Evolutionary conservation across 2,888 invertebrate species (phyloP).

Genomic region (Drosophila colorata): DNA sequence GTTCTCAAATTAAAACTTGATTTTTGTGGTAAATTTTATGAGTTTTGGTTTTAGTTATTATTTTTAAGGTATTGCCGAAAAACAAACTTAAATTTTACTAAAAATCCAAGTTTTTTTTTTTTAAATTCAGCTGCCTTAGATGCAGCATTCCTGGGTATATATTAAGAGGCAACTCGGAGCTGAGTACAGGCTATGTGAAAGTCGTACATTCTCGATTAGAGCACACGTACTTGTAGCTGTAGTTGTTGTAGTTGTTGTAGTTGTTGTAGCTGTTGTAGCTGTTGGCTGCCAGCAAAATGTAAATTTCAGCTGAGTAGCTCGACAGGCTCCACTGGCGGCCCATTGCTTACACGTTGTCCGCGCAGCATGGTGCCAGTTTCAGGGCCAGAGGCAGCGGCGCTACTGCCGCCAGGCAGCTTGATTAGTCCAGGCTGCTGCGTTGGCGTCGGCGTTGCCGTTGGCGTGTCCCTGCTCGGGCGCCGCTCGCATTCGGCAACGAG

Average conservation of each 20-base stretch:
- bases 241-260: conserved; percentile 1
- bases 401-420: conserved; percentile 44
- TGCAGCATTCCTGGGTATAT: too few relatives aligned
- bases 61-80: too few relatives aligned
- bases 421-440: conserved; percentile 57
- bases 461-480: conserved; percentile 15
- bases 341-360: conserved; percentile 64
- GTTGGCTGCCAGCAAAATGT: conserved; percentile 51
- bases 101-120: too few relatives aligned
- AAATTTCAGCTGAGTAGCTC: conserved; percentile 52
- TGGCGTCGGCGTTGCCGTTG: conserved; percentile 14
- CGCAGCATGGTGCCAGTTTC: conserved; percentile 55
- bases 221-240: not conserved
- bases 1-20: too few relatives aligned
- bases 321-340: conserved; percentile 39
- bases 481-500: conserved; percentile 10
- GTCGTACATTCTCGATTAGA: not conserved
- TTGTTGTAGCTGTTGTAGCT: conserved; percentile 4
- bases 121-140: too few relatives aligned
- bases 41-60: too few relatives aligned
- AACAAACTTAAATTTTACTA: too few relatives aligned
- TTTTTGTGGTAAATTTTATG: too few relatives aligned
- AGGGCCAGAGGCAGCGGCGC: conserved; percentile 6
- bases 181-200: not conserved
- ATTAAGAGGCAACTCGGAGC: too few relatives aligned